Percentiles rank a stretch among this genome's conserved stretches.
These are phyloP conservation scores for Theonella swinhoei DNA, from an alignment of 37 sponge, comb jelly and placozoan species.

Conservation along the genomic window DNA sequence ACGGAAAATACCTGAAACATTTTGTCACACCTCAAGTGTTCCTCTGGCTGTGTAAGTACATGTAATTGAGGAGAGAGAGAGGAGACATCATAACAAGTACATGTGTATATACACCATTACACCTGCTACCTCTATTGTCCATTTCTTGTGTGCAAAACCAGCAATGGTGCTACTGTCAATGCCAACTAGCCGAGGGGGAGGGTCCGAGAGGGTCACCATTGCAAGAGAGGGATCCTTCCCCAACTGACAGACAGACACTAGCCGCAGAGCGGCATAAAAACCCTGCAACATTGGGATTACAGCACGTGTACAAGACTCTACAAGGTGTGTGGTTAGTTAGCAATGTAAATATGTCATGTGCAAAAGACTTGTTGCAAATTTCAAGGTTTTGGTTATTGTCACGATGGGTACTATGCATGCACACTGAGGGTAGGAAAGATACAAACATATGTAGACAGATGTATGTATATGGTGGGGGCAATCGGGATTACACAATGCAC, in stretches of 20 bases:
- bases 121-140: slow-evolving; percentile 61
- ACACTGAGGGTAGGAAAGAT: too few relatives aligned
- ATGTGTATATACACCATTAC: background rate
- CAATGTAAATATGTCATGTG: background rate
- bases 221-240: slow-evolving; percentile 66
- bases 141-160: slow-evolving; percentile 14
- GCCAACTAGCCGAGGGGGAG: slow-evolving; percentile 56
- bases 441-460: too few relatives aligned
- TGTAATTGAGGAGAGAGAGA: background rate
- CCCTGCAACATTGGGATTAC: slow-evolving; percentile 15
- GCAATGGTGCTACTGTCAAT: slow-evolving; percentile 8
- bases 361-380: too few relatives aligned
- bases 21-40: background rate
- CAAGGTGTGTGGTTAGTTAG: background rate
- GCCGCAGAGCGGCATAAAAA: slow-evolving; percentile 59
- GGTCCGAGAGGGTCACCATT: slow-evolving; percentile 52
- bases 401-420: too few relatives aligned
- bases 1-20: slow-evolving; percentile 9
- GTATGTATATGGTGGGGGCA: too few relatives aligned
- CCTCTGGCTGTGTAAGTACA: background rate
- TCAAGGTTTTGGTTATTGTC: too few relatives aligned
- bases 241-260: slow-evolving; percentile 73
- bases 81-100: background rate
- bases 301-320: too few relatives aligned
- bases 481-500: too few relatives aligned